phyloP scores from a whole-genome alignment of 2,888 invertebrate species.

The Caenorhabditis afra region DNA sequence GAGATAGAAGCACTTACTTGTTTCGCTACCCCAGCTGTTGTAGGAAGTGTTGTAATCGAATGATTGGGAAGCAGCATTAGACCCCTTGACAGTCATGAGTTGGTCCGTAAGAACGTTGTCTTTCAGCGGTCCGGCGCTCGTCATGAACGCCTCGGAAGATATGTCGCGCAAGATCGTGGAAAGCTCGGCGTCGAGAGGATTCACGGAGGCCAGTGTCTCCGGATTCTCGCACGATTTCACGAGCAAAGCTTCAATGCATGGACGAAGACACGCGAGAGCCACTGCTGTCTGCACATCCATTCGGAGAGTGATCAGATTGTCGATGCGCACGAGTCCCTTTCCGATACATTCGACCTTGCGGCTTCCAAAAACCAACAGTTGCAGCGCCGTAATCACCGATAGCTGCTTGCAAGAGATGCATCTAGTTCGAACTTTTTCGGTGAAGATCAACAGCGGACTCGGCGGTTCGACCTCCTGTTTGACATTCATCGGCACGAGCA shows the following conservation, averaged over 20 bases:
- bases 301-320: slow-evolving; percentile 92
- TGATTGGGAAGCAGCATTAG: too few relatives aligned
- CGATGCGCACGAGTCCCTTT: slow-evolving; percentile 87
- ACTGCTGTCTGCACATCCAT: slow-evolving; percentile 89
- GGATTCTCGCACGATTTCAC: slow-evolving; percentile 63
- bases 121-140: slow-evolving; percentile 47
- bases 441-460: slow-evolving; percentile 96
- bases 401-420: slow-evolving; percentile 97
- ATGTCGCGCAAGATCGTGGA: slow-evolving; percentile 57
- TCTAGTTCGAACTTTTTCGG: slow-evolving; percentile 95
- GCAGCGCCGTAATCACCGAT: slow-evolving; percentile 95
- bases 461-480: slow-evolving; percentile 86
- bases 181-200: slow-evolving; percentile 40
- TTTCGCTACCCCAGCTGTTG: too few relatives aligned
- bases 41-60: too few relatives aligned
- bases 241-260: slow-evolving; percentile 88
- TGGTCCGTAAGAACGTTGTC: slow-evolving; percentile 57
- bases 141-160: slow-evolving; percentile 54
- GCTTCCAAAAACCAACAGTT: slow-evolving; percentile 93
- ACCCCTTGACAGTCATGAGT: too few relatives aligned
- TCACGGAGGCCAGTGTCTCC: slow-evolving; percentile 31
- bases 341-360: slow-evolving; percentile 89
- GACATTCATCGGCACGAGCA: slow-evolving; percentile 88
- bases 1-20: too few relatives aligned
- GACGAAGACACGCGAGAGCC: slow-evolving; percentile 89